Percentiles rank a stretch among this genome's conserved stretches.
Evolutionary conservation across 2,113 vertebrate genomes (phyloP).

Genomic region (Mesitornis unicolor): DNA sequence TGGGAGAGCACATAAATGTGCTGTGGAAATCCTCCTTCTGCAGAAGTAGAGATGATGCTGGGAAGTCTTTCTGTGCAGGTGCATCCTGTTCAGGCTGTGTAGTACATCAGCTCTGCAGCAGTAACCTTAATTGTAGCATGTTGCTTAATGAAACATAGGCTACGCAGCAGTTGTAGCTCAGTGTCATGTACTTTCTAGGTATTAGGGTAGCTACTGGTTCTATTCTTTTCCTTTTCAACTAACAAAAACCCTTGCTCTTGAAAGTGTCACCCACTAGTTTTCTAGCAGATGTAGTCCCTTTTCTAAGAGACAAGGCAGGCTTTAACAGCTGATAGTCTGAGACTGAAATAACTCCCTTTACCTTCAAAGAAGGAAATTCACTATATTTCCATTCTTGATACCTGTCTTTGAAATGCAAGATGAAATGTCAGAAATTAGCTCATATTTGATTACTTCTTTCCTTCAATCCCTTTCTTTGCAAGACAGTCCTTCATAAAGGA

Average conservation of each 20-base stretch:
- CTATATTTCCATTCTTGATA: neutral
- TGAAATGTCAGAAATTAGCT: neutral
- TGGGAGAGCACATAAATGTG: neutral
- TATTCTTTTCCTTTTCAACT: neutral
- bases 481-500: neutral
- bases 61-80: neutral
- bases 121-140: accelerated
- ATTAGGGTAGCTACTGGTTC: neutral
- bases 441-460: neutral
- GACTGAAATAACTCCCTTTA: neutral
- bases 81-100: neutral
- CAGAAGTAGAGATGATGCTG: neutral
- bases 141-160: neutral
- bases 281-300: neutral
- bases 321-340: neutral
- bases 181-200: neutral
- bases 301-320: neutral
- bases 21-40: neutral
- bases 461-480: neutral
- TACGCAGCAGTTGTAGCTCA: neutral
- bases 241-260: neutral
- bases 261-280: neutral
- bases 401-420: neutral
- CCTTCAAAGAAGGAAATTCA: neutral
- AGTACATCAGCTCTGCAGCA: neutral